phyloP scores from a whole-genome alignment of 2,797 vertebrate species.

The Limosa lapponica region DNA sequence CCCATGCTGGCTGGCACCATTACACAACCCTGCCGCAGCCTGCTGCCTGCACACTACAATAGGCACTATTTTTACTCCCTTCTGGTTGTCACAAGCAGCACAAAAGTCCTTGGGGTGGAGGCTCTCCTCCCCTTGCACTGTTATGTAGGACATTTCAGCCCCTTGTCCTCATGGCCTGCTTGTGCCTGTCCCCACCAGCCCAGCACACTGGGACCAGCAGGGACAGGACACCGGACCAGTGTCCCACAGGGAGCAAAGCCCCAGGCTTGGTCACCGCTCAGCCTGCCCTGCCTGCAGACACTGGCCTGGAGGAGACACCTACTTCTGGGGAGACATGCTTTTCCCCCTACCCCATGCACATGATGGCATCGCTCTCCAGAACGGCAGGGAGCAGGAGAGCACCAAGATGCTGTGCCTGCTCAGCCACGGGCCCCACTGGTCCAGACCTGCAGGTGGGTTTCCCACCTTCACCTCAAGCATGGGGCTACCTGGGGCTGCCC shows the following conservation, averaged over 20 bases:
- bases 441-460: neutral
- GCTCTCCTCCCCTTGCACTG: neutral
- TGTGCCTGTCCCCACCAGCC: neutral
- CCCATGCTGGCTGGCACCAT: neutral
- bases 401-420: neutral
- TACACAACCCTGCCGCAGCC: slow-evolving; percentile 9
- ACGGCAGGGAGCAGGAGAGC: neutral
- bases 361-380: rapidly evolving
- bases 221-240: neutral
- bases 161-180: slow-evolving; percentile 11
- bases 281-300: neutral
- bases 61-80: slow-evolving; percentile 47
- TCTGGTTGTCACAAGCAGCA: neutral
- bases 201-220: neutral
- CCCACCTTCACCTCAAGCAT: neutral
- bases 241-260: neutral
- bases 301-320: neutral
- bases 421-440: rapidly evolving
- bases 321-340: neutral
- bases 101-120: slow-evolving; percentile 3
- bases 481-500: neutral
- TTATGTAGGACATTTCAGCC: slow-evolving; percentile 36
- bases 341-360: neutral
- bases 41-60: neutral
- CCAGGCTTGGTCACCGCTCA: neutral